Evolutionary conservation across 2,113 vertebrate genomes (phyloP).

Genomic region (Barbus barbus): DNA sequence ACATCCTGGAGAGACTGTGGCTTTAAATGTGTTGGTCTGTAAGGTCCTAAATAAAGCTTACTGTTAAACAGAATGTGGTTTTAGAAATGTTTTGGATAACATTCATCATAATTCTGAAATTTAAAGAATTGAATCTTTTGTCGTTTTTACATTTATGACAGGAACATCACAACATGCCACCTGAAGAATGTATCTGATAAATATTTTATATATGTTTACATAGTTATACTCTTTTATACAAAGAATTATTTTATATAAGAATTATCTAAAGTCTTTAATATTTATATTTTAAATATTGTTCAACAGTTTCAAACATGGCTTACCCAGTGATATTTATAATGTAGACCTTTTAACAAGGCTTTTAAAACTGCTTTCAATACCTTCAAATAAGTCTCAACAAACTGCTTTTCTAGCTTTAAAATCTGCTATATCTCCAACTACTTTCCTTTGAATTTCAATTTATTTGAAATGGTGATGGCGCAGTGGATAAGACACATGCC

Average conservation of each 20-base stretch:
- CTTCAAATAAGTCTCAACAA: neutral
- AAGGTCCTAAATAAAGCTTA: neutral
- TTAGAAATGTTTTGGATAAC: neutral
- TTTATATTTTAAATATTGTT: neutral
- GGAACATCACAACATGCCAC: neutral
- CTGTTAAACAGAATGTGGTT: neutral
- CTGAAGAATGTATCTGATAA: neutral
- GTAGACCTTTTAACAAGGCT: neutral
- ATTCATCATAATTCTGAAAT: neutral
- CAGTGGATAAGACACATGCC: too few relatives aligned
- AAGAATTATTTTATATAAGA: neutral
- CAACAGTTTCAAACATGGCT: neutral
- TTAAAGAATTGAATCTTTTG: neutral
- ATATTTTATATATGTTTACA: too few relatives aligned
- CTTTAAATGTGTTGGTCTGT: constrained; percentile 34
- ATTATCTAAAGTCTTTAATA: neutral
- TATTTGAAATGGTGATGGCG: too few relatives aligned
- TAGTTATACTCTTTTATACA: too few relatives aligned
- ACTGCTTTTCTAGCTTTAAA: neutral
- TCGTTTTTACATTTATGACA: neutral
- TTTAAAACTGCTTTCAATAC: neutral
- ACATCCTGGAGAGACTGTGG: constrained; percentile 7
- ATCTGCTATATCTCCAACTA: too few relatives aligned
- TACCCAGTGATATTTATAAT: neutral
- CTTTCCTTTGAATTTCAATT: too few relatives aligned